Conservation (phyloP, 2,113 vertebrate genomes). For the Shinisaurus crocodilurus region DNA sequence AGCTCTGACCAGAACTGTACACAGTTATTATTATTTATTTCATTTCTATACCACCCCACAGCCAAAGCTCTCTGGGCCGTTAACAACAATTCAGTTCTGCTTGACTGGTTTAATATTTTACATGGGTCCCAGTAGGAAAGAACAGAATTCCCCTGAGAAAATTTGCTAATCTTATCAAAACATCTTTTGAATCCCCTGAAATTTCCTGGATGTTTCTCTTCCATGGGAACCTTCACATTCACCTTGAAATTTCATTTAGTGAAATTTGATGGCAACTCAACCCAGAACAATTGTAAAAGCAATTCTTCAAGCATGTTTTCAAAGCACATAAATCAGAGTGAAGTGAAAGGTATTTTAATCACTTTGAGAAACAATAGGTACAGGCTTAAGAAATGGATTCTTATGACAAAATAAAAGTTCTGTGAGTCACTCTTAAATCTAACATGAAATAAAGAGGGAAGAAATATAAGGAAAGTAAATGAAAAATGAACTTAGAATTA, state of each 20-base stretch:
- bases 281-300: background rate
- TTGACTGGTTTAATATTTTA: no score
- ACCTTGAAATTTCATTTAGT: background rate
- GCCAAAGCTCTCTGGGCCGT: no score
- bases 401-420: background rate
- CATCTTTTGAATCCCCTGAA: background rate
- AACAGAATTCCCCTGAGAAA: background rate
- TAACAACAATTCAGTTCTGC: no score
- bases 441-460: background rate
- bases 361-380: background rate
- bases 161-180: background rate
- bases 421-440: background rate
- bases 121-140: background rate
- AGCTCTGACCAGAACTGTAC: no score
- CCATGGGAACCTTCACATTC: background rate
- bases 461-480: background rate
- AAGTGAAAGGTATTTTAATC: background rate
- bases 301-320: constrained; percentile 6
- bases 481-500: background rate
- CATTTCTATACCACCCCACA: no score
- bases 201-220: background rate
- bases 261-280: background rate
- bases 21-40: no score
- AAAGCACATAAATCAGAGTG: background rate
- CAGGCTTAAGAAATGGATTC: background rate